These are phyloP conservation scores for Thysanoteuthis rhombus DNA, from an alignment of 2,888 invertebrate genomes.

Conservation along the genomic window DNA sequence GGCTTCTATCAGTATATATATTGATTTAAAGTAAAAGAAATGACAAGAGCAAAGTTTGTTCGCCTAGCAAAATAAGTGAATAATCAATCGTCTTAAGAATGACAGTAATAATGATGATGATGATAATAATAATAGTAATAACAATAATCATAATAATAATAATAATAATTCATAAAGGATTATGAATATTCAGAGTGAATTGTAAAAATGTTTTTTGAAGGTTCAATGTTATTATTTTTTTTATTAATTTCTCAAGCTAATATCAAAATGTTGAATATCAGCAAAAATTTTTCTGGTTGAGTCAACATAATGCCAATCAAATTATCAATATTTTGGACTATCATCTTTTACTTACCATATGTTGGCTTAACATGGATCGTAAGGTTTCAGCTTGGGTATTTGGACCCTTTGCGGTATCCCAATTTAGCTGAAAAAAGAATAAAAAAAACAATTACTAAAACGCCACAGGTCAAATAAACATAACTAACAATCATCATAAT, in stretches of 20 bases:
- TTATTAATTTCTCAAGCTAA: too few relatives aligned
- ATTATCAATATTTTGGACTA: not conserved
- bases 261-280: not conserved
- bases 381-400: constrained; percentile 82
- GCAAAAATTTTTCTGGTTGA: not conserved
- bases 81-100: too few relatives aligned
- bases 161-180: too few relatives aligned
- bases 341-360: constrained; percentile 77
- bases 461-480: not conserved
- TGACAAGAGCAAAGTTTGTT: too few relatives aligned
- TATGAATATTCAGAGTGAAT: too few relatives aligned
- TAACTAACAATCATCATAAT: not conserved
- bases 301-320: not conserved
- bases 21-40: too few relatives aligned
- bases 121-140: too few relatives aligned
- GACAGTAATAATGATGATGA: too few relatives aligned
- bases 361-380: constrained; percentile 84
- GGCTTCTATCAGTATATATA: not conserved
- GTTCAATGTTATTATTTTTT: too few relatives aligned
- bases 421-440: constrained; percentile 73
- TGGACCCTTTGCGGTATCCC: constrained; percentile 76
- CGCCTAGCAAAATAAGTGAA: too few relatives aligned
- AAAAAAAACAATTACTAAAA: not conserved
- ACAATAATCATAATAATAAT: too few relatives aligned
- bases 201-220: too few relatives aligned